These are phyloP conservation scores for Tupaia chinensis DNA, from an alignment of 2,113 vertebrate genomes.

Conservation along the genomic window DNA sequence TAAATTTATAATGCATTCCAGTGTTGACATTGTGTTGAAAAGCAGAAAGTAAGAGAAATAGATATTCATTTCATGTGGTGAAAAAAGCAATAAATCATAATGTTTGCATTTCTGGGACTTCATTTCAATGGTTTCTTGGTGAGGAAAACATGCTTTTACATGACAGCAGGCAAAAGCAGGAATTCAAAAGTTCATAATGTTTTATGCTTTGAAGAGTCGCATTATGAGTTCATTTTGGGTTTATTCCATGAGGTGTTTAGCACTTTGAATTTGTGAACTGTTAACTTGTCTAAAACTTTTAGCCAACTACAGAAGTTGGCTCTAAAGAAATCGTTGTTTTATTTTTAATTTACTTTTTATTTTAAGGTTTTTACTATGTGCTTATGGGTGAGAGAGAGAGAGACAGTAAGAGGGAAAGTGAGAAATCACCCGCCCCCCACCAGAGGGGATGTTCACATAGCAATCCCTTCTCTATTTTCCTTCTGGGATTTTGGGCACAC, in stretches of 20 bases:
- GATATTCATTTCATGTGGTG: not conserved
- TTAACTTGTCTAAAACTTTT: slow-evolving; percentile 18
- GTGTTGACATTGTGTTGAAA: not conserved
- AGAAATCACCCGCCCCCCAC: too few relatives aligned
- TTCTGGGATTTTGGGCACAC: too few relatives aligned
- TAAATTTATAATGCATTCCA: slow-evolving; percentile 78
- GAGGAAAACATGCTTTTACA: not conserved
- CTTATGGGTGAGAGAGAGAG: too few relatives aligned
- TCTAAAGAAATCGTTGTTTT: not conserved
- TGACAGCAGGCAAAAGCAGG: not conserved
- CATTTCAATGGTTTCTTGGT: slow-evolving; percentile 8
- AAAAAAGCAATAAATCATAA: not conserved
- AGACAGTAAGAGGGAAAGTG: too few relatives aligned
- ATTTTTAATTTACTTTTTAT: not conserved
- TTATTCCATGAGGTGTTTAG: not conserved
- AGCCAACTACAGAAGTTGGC: not conserved
- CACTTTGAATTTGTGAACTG: not conserved
- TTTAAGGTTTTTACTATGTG: too few relatives aligned
- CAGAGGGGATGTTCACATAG: too few relatives aligned
- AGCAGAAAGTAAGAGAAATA: not conserved
- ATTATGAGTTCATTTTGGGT: not conserved
- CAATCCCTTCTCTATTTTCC: too few relatives aligned
- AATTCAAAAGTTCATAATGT: not conserved
- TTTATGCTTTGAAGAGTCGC: slow-evolving; percentile 7
- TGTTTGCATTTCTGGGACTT: not conserved